Evolutionary conservation across 2,113 vertebrate genomes (phyloP).

Genomic region (Carassius auratus): DNA sequence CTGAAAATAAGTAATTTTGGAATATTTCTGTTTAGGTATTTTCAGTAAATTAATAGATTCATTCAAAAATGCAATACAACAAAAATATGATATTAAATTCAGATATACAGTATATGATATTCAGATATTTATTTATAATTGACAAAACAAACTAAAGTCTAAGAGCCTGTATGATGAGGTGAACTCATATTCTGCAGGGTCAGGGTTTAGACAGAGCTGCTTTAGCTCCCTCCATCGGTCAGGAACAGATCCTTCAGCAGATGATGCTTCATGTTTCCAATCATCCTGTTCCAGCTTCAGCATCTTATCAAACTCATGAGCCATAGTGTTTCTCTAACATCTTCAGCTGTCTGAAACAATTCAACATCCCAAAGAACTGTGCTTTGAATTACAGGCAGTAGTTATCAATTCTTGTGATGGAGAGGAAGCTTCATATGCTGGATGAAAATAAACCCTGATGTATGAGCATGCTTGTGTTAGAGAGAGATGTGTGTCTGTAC

Average conservation of each 20-base stretch:
- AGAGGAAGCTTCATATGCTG: background rate
- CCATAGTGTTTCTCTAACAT: background rate
- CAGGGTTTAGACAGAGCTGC: slow-evolving; percentile 48
- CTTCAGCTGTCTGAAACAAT: background rate
- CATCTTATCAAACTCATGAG: background rate
- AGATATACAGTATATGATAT: no score
- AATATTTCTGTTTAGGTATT: background rate
- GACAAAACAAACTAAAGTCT: background rate
- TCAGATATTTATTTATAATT: background rate
- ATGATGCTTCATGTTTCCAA: background rate
- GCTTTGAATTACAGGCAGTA: slow-evolving; percentile 11
- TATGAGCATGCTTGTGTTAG: background rate
- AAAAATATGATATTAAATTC: no score
- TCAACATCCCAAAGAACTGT: slow-evolving; percentile 14
- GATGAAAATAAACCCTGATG: background rate
- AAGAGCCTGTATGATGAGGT: background rate
- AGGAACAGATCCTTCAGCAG: slow-evolving; percentile 3
- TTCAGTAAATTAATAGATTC: background rate
- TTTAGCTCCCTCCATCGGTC: slow-evolving; percentile 70
- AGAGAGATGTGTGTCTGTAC: no score
- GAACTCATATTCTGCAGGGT: background rate
- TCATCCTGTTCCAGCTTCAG: no score
- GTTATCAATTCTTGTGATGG: slow-evolving; percentile 1
- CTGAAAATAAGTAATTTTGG: background rate
- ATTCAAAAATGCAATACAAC: background rate